phyloP scores from a whole-genome alignment of 2,113 vertebrate species.

The Prunella himalayana region DNA sequence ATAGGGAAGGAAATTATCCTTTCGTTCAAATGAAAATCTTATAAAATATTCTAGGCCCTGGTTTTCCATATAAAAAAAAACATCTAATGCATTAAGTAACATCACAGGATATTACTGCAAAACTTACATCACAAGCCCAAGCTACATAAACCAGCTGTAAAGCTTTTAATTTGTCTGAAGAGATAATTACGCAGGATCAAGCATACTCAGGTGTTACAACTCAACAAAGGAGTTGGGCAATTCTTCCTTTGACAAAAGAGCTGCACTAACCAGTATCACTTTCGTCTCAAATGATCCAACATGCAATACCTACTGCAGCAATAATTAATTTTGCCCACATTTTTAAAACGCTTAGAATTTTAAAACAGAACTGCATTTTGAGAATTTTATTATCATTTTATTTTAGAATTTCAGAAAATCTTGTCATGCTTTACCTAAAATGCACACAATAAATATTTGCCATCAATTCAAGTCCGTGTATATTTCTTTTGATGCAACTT shows the following conservation, averaged over 20 bases:
- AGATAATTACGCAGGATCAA: conserved; percentile 42
- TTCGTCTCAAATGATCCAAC: neutral
- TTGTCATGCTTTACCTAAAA: neutral
- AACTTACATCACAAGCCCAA: conserved; percentile 1
- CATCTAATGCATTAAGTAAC: neutral
- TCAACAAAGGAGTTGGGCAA: conserved; percentile 1
- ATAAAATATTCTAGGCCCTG: neutral
- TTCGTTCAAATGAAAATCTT: neutral
- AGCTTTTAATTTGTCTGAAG: conserved; percentile 54
- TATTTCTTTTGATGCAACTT: neutral
- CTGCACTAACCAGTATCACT: neutral
- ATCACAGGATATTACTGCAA: neutral
- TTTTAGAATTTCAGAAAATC: neutral
- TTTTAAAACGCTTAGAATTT: neutral
- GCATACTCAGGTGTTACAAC: neutral
- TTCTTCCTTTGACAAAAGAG: conserved; percentile 6
- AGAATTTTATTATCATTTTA: neutral
- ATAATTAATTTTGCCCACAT: neutral
- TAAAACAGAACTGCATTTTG: neutral
- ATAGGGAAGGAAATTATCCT: neutral
- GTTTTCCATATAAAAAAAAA: neutral
- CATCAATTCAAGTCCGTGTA: neutral
- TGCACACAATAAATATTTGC: neutral
- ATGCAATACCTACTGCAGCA: neutral
- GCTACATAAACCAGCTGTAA: conserved; percentile 3